Conservation (phyloP, 2,113 vertebrate genomes). For the Budorcas taxicolor region DNA sequence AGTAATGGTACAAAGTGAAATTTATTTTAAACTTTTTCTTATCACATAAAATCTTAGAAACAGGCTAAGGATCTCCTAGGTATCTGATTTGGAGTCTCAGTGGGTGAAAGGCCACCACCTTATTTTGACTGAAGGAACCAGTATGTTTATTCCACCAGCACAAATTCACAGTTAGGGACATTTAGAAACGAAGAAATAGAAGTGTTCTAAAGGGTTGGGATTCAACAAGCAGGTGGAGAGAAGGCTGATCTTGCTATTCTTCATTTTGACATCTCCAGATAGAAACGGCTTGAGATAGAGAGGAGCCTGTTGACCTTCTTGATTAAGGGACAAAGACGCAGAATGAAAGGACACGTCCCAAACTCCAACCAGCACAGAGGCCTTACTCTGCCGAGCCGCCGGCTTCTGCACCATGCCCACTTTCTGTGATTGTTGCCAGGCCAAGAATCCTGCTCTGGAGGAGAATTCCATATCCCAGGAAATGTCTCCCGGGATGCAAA, state of each 20-base stretch:
- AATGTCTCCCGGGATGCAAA: neutral
- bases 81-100: neutral
- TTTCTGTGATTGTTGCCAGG: no score
- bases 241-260: neutral
- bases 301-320: neutral
- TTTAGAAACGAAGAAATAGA: neutral
- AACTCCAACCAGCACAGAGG: neutral
- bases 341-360: neutral
- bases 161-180: neutral
- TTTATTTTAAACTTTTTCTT: neutral
- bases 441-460: neutral
- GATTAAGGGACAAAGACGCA: neutral
- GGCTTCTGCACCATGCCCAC: neutral
- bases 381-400: accelerated
- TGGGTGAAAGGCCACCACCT: neutral
- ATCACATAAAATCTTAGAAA: neutral
- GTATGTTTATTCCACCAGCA: neutral
- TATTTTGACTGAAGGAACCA: neutral
- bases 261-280: neutral
- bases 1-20: neutral
- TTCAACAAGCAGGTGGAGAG: neutral
- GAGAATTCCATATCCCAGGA: neutral
- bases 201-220: neutral
- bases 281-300: neutral
- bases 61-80: neutral